phyloP scores from a whole-genome alignment of 2,797 vertebrate species.

The Molossus molossus region DNA sequence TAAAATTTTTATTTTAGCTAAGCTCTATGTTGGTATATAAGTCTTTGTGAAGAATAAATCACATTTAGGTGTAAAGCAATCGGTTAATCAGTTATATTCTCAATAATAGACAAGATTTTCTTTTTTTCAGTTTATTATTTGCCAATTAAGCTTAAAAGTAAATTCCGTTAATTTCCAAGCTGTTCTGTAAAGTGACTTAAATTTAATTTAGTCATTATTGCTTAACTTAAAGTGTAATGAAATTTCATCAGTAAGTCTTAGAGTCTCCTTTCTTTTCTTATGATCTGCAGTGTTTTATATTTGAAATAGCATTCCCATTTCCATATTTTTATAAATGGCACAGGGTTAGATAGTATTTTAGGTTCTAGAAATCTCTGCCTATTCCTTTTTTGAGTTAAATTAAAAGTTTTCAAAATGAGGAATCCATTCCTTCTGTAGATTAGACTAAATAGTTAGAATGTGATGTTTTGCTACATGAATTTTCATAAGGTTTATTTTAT shows the following conservation, averaged over 20 bases:
- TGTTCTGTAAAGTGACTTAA: slow-evolving; percentile 16
- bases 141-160: slow-evolving; percentile 7
- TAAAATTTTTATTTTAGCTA: slow-evolving; percentile 35
- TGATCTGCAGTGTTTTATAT: not conserved
- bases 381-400: slow-evolving; percentile 58
- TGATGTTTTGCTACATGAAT: slow-evolving; percentile 54
- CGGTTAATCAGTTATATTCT: slow-evolving; percentile 40
- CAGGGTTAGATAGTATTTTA: not conserved
- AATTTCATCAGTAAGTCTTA: not conserved
- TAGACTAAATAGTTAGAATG: slow-evolving; percentile 26
- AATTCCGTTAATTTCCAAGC: slow-evolving; percentile 53
- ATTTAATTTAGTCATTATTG: slow-evolving; percentile 10
- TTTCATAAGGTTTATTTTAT: slow-evolving; percentile 61
- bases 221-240: slow-evolving; percentile 40
- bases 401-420: slow-evolving; percentile 68
- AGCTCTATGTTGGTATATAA: not conserved
- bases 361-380: slow-evolving; percentile 58
- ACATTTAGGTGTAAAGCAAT: slow-evolving; percentile 43
- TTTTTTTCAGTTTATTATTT: slow-evolving; percentile 36
- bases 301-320: slow-evolving; percentile 66
- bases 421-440: slow-evolving; percentile 54
- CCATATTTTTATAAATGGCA: slow-evolving; percentile 62
- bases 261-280: not conserved
- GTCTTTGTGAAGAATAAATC: slow-evolving; percentile 31
- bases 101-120: slow-evolving; percentile 66